Conservation (phyloP, 2,797 vertebrate species). For the Tenualosa ilisha region DNA sequence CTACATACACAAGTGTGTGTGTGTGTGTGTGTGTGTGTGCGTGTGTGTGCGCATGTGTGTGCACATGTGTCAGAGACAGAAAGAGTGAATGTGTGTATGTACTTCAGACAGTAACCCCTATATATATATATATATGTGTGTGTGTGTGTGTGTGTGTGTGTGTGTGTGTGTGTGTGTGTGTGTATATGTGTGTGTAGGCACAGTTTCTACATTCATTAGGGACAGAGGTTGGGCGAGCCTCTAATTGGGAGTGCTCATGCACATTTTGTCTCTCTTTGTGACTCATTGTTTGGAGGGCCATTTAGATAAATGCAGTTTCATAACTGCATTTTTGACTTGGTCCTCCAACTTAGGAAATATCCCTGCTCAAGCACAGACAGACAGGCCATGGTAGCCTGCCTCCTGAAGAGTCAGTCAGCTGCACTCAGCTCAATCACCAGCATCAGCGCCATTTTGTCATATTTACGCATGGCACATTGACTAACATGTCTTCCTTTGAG, state of each 20-base stretch:
- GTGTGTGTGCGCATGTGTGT: slow-evolving; percentile 4
- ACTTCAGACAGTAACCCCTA: not conserved
- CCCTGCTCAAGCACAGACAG: not conserved
- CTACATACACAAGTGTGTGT: slow-evolving; percentile 15
- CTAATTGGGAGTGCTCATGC: not conserved
- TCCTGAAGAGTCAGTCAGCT: not conserved
- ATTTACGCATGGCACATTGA: no score
- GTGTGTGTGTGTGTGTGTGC: slow-evolving; percentile 20
- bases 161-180: no score
- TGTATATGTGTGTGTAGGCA: not conserved
- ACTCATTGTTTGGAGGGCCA: slow-evolving; percentile 1
- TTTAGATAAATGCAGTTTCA: not conserved
- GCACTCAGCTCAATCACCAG: not conserved
- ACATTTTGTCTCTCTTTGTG: not conserved
- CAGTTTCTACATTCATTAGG: not conserved
- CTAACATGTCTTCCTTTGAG: no score
- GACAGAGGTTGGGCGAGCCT: not conserved
- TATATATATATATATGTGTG: not conserved
- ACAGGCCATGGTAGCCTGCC: not conserved
- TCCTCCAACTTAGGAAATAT: not conserved
- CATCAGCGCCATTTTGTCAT: not conserved
- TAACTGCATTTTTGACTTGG: not conserved
- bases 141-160: no score
- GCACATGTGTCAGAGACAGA: not conserved
- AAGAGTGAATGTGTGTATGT: not conserved